A percentile compares a stretch with the other conserved stretches of the same genome.
These are phyloP conservation scores for Lasioglossum zephyrum DNA, from an alignment of 2,888 invertebrate genomes.

Conservation along the genomic window DNA sequence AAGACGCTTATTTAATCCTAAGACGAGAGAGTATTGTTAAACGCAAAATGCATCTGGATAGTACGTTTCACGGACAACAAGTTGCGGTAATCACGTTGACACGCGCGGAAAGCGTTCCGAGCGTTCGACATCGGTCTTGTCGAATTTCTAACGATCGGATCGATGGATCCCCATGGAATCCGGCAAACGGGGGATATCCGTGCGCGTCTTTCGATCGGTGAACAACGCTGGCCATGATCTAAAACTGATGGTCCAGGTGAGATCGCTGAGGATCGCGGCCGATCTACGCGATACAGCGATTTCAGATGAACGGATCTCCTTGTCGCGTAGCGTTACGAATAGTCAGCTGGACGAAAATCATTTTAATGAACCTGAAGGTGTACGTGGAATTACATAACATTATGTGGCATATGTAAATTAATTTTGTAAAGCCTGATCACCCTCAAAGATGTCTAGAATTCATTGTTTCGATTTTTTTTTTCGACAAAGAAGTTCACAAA, in stretches of 20 bases:
- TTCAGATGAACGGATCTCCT: not conserved
- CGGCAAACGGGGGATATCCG: not conserved
- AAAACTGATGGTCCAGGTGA: not conserved
- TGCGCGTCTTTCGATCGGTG: not conserved
- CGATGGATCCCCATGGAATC: not conserved
- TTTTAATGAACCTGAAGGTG: not conserved
- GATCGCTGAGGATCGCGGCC: not conserved
- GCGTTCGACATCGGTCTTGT: not conserved
- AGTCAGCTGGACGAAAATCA: not conserved
- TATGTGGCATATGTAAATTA: not conserved
- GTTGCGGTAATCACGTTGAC: slow-evolving; percentile 17
- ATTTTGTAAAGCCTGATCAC: not conserved
- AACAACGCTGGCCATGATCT: not conserved
- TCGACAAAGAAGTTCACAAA: too few relatives aligned
- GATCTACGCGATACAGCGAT: not conserved
- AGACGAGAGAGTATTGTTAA: slow-evolving; percentile 41
- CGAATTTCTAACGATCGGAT: not conserved
- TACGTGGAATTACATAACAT: not conserved
- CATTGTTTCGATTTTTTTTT: too few relatives aligned
- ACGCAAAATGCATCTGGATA: slow-evolving; percentile 32
- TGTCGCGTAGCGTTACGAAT: not conserved
- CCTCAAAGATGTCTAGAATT: too few relatives aligned
- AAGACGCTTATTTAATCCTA: slow-evolving; percentile 29
- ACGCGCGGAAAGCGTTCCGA: not conserved
- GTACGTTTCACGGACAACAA: slow-evolving; percentile 31